Percentiles rank a stretch among this genome's conserved stretches.
phyloP scores from a whole-genome alignment of 2,888 invertebrate genomes.

The Drosophila borborema region DNA sequence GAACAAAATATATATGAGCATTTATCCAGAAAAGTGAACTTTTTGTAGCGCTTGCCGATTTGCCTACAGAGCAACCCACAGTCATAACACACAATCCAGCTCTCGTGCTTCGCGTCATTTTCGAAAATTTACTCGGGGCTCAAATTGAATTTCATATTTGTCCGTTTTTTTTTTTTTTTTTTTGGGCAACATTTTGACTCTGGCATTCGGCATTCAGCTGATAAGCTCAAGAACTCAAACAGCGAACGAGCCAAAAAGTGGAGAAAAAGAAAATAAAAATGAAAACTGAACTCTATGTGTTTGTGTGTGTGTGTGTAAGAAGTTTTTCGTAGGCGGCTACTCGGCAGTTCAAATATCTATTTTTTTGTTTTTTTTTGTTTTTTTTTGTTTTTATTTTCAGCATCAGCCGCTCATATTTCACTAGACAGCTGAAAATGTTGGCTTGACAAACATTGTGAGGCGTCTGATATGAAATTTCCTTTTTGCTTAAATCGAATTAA shows the following conservation, averaged over 20 bases:
- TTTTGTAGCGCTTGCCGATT: too few relatives aligned
- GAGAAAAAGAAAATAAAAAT: conserved; percentile 1
- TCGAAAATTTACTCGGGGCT: conserved; percentile 16
- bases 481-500: conserved; percentile 67
- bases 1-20: too few relatives aligned
- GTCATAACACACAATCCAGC: background rate
- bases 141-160: conserved; percentile 73
- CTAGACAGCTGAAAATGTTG: conserved; percentile 46
- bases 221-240: conserved; percentile 48
- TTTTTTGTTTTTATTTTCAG: background rate
- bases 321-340: conserved; percentile 54
- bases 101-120: background rate
- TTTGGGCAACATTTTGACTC: conserved; percentile 31
- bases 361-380: conserved; percentile 21
- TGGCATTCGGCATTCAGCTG: conserved; percentile 26
- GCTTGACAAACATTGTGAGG: conserved; percentile 48
- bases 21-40: too few relatives aligned
- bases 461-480: conserved; percentile 22
- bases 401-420: conserved; percentile 64
- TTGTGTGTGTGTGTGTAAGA: conserved; percentile 15
- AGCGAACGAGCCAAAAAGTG: conserved; percentile 4
- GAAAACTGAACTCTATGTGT: background rate
- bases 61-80: background rate
- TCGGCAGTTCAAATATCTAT: conserved; percentile 58
- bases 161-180: conserved; percentile 16